Percentiles rank a stretch among this genome's conserved stretches.
phyloP scores from a whole-genome alignment of 2,797 vertebrate genomes.

The Phylloscopus collybita region DNA sequence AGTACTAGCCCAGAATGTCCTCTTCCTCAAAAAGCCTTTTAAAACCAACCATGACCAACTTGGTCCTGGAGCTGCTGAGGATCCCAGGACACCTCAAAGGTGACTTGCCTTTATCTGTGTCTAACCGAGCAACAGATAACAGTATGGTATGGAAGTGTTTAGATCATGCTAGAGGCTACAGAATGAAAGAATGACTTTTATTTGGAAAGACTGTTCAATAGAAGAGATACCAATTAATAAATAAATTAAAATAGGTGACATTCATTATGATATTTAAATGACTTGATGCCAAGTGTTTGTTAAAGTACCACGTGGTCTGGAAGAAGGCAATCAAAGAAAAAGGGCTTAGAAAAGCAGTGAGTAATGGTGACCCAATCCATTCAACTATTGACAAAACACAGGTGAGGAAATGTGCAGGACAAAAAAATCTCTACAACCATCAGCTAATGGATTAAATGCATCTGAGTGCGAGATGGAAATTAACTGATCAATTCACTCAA shows the following conservation, averaged over 20 bases:
- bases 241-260: constrained; percentile 56
- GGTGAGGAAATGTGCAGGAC: constrained; percentile 44
- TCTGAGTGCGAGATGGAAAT: constrained; percentile 64
- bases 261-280: constrained; percentile 62
- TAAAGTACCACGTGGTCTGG: constrained; percentile 28
- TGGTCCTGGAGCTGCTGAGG: not conserved
- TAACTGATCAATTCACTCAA: constrained; percentile 75
- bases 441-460: constrained; percentile 71
- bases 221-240: constrained; percentile 34
- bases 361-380: constrained; percentile 59
- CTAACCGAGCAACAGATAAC: not conserved
- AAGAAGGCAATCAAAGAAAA: constrained; percentile 46
- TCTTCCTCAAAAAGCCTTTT: not conserved
- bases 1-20: not conserved
- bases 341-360: constrained; percentile 27
- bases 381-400: constrained; percentile 64
- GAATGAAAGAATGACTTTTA: not conserved
- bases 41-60: not conserved
- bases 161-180: not conserved
- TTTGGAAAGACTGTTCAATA: constrained; percentile 27
- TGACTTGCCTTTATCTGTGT: not conserved
- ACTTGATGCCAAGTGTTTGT: constrained; percentile 42
- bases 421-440: constrained; percentile 62
- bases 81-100: not conserved
- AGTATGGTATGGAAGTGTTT: not conserved